These are phyloP conservation scores for Philopedon plagiatum DNA, from an alignment of 2,888 invertebrate species.

Conservation along the genomic window DNA sequence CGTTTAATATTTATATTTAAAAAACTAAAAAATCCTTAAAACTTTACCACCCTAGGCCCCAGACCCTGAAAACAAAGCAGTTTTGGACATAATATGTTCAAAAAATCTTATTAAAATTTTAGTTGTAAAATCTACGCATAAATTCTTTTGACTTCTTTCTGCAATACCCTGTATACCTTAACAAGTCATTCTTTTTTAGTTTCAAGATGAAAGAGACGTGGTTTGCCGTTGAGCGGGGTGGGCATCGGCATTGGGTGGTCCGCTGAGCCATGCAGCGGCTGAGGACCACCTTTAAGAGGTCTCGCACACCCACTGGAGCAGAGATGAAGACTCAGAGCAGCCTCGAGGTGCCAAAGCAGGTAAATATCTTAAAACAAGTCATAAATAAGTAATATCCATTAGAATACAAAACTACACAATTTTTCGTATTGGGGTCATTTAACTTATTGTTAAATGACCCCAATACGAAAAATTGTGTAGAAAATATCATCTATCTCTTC, in stretches of 20 bases:
- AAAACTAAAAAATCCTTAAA: no score
- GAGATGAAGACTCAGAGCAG: slow-evolving; percentile 95
- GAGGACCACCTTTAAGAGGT: slow-evolving; percentile 89
- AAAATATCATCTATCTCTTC: no score
- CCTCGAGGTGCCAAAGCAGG: slow-evolving; percentile 91
- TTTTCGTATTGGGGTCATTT: not conserved
- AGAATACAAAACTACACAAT: not conserved
- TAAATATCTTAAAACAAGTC: slow-evolving; percentile 63
- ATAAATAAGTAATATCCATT: not conserved
- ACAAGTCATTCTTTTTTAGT: slow-evolving; percentile 18
- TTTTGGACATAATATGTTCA: no score
- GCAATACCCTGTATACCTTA: not conserved
- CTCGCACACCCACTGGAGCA: slow-evolving; percentile 89
- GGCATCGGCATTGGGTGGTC: slow-evolving; percentile 17
- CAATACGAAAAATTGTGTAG: not conserved
- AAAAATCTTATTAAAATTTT: no score
- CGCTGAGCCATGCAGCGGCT: slow-evolving; percentile 77
- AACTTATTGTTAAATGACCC: no score
- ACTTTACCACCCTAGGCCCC: no score
- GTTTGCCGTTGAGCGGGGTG: slow-evolving; percentile 20
- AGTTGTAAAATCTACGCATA: no score
- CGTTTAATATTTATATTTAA: no score
- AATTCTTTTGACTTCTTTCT: no score
- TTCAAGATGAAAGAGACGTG: slow-evolving; percentile 33
- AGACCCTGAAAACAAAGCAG: no score